Conservation (phyloP, 2,797 vertebrate species). For the Argyrosomus regius region DNA sequence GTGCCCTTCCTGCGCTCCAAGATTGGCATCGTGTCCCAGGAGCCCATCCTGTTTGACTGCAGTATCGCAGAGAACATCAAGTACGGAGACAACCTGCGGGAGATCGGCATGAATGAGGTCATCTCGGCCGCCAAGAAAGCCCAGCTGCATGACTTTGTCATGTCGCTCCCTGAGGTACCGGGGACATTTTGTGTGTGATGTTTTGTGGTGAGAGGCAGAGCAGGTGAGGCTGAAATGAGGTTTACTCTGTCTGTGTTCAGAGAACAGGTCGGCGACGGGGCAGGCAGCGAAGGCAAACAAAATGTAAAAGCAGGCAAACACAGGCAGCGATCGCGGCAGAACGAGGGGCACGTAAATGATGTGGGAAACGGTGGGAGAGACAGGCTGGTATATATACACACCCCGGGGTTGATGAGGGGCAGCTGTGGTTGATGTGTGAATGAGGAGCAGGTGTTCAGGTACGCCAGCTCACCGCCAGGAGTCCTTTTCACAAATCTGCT, state of each 20-base stretch:
- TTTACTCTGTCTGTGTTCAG: not conserved
- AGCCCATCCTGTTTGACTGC: slow-evolving; percentile 90
- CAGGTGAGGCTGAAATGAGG: not conserved
- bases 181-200: not conserved
- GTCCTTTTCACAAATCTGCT: not conserved
- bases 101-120: slow-evolving; percentile 86
- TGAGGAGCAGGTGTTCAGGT: not conserved
- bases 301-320: slow-evolving; percentile 5
- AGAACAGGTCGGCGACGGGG: not conserved
- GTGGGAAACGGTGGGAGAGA: not conserved
- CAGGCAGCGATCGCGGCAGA: not conserved
- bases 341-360: not conserved
- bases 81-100: slow-evolving; percentile 87
- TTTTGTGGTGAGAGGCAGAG: not conserved
- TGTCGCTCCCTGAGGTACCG: slow-evolving; percentile 87
- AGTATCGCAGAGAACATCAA: slow-evolving; percentile 90
- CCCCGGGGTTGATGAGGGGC: not conserved
- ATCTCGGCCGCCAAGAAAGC: slow-evolving; percentile 86
- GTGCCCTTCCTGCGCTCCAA: slow-evolving; percentile 89
- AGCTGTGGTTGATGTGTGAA: not conserved
- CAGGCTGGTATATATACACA: slow-evolving; percentile 2
- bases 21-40: slow-evolving; percentile 91
- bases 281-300: not conserved
- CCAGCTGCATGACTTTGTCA: slow-evolving; percentile 89
- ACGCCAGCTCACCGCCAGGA: not conserved